phyloP scores from a whole-genome alignment of 2,888 invertebrate genomes.

The Yponomeuta malinellus region DNA sequence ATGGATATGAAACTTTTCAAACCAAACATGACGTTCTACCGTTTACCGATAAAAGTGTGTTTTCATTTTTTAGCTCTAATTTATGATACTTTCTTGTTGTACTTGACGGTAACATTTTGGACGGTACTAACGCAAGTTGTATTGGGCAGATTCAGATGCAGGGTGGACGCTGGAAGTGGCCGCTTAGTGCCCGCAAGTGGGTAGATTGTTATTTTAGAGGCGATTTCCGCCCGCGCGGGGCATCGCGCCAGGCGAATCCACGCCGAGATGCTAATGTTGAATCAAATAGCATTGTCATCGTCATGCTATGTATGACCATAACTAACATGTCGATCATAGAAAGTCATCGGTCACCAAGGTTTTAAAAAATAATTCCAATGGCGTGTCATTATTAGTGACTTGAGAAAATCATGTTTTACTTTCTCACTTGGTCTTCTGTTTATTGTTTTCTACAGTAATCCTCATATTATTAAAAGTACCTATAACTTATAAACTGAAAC shows the following conservation, averaged over 20 bases:
- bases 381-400: no score
- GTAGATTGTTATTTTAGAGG: slow-evolving; percentile 35
- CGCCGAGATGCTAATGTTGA: background rate
- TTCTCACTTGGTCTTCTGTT: background rate
- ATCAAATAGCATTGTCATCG: background rate
- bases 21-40: no score
- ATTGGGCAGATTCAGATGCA: slow-evolving; percentile 6
- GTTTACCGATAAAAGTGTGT: background rate
- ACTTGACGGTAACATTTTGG: background rate
- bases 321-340: background rate
- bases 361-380: background rate
- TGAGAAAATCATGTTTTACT: background rate
- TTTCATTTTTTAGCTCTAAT: background rate
- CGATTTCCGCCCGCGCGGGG: slow-evolving; percentile 29
- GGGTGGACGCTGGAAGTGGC: slow-evolving; percentile 25
- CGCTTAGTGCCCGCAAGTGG: slow-evolving; percentile 27
- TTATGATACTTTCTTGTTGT: background rate
- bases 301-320: background rate
- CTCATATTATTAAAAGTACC: no score
- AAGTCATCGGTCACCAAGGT: background rate
- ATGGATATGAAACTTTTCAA: no score
- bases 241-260: slow-evolving; percentile 27
- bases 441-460: no score
- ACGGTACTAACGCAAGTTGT: background rate
- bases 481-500: no score